Percentiles rank a stretch among this genome's conserved stretches.
Conservation (phyloP, 92 coral and sea anemone genomes). For the Parazoanthus swiftii region DNA sequence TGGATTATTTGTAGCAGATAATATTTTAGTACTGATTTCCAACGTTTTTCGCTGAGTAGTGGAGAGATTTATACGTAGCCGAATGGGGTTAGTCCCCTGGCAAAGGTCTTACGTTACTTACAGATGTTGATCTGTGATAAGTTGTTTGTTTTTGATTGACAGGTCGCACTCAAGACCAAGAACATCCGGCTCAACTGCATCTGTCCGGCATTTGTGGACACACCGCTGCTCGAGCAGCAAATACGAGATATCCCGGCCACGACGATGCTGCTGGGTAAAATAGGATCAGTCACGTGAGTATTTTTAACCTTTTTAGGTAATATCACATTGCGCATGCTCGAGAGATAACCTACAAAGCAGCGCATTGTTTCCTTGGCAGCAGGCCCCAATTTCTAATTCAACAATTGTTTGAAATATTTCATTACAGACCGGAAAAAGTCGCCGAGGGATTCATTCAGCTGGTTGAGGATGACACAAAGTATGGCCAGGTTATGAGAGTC, state of each 20-base stretch:
- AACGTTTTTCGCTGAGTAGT: too few species aligned
- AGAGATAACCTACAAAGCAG: too few species aligned
- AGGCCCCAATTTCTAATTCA: not conserved
- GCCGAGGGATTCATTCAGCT: conserved; percentile 67
- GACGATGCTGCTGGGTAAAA: conserved; percentile 43
- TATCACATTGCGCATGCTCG: too few species aligned
- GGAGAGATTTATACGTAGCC: too few species aligned
- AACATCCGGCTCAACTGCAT: conserved; percentile 64
- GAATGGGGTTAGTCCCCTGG: too few species aligned
- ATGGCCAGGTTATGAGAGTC: conserved; percentile 60
- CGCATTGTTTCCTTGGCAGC: not conserved
- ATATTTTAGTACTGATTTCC: too few species aligned
- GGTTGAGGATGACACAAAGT: conserved; percentile 54
- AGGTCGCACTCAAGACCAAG: conserved; percentile 63
- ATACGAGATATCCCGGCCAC: conserved; percentile 45
- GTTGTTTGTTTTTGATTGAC: too few species aligned
- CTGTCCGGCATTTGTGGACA: conserved; percentile 77
- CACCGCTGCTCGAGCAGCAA: conserved; percentile 59
- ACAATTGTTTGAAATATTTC: not conserved
- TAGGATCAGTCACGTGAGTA: conserved; percentile 69
- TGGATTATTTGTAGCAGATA: too few species aligned
- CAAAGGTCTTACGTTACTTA: too few species aligned
- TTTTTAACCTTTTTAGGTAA: not conserved
- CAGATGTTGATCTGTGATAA: not conserved
- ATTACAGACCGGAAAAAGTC: conserved; percentile 63